These are phyloP conservation scores for Drosophila falleni DNA, from an alignment of 2,888 invertebrate genomes.

Conservation along the genomic window DNA sequence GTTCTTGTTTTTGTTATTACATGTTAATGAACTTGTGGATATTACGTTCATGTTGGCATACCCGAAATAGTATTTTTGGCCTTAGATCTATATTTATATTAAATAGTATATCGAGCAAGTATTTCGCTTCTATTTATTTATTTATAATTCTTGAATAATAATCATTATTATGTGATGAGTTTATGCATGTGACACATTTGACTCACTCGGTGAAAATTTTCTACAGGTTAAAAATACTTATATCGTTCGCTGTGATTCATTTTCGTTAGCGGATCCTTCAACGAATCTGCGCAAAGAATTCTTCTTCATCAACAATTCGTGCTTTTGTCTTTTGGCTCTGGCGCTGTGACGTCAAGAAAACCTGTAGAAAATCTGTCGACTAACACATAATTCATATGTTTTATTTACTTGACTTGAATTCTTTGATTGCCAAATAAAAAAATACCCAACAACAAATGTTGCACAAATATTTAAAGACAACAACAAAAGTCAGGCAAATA, in stretches of 20 bases:
- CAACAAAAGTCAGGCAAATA: constrained; percentile 37
- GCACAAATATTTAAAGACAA: constrained; percentile 34
- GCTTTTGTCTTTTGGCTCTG: constrained; percentile 12
- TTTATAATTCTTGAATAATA: constrained; percentile 48
- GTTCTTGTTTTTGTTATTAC: constrained; percentile 48
- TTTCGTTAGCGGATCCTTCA: constrained; percentile 29
- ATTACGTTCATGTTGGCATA: constrained; percentile 29
- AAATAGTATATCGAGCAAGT: background rate
- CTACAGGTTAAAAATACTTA: constrained; percentile 23
- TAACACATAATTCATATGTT: constrained; percentile 75
- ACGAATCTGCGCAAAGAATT: constrained; percentile 14
- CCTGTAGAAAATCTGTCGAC: constrained; percentile 40
- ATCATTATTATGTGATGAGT: constrained; percentile 48
- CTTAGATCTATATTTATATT: constrained; percentile 25
- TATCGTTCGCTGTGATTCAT: constrained; percentile 48
- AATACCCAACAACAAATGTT: constrained; percentile 26
- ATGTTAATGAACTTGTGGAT: constrained; percentile 73
- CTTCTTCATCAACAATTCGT: background rate
- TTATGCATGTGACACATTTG: constrained; percentile 65
- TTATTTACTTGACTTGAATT: constrained; percentile 70
- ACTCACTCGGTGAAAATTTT: constrained; percentile 44
- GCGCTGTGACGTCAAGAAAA: constrained; percentile 54
- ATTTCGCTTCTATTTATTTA: constrained; percentile 36
- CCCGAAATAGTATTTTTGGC: constrained; percentile 25
- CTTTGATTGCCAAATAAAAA: constrained; percentile 52